These are phyloP conservation scores for Aporrectodea caliginosa DNA, from an alignment of 1,140 invertebrate genomes.

Conservation along the genomic window DNA sequence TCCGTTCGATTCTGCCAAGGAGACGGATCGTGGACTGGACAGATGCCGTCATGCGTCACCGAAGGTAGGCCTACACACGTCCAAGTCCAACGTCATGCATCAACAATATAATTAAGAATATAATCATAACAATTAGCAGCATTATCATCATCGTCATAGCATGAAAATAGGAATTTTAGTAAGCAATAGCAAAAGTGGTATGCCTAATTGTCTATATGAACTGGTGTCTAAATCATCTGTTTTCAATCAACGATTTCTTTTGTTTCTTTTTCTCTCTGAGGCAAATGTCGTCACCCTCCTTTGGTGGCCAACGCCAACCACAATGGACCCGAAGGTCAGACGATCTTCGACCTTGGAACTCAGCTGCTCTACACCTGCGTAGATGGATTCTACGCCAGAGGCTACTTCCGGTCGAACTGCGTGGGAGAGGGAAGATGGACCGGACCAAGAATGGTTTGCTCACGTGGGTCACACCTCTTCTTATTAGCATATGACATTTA, in stretches of 20 bases:
- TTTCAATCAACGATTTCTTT: no score
- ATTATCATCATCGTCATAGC: no score
- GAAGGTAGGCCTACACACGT: no score
- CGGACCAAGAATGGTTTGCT: conserved; percentile 90
- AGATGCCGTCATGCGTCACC: conserved; percentile 48
- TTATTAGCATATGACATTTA: no score
- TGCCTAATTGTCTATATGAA: no score
- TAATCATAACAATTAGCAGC: no score
- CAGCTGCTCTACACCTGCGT: conserved; percentile 86
- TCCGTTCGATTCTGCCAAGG: conserved; percentile 54
- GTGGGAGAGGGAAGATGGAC: conserved; percentile 79
- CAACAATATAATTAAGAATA: no score
- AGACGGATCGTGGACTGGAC: conserved; percentile 55
- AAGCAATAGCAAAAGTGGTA: no score
- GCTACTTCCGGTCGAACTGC: conserved; percentile 82
- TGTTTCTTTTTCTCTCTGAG: background rate
- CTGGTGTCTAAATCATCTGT: no score
- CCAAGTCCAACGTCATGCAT: no score
- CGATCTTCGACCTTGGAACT: conserved; percentile 57
- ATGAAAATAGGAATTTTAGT: no score
- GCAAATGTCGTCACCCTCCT: background rate
- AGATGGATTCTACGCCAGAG: conserved; percentile 78
- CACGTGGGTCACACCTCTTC: no score
- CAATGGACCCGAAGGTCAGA: conserved; percentile 64
- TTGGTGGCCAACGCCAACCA: conserved; percentile 67